phyloP scores from a whole-genome alignment of 1,140 invertebrate genomes.

The Araneus ventricosus region DNA sequence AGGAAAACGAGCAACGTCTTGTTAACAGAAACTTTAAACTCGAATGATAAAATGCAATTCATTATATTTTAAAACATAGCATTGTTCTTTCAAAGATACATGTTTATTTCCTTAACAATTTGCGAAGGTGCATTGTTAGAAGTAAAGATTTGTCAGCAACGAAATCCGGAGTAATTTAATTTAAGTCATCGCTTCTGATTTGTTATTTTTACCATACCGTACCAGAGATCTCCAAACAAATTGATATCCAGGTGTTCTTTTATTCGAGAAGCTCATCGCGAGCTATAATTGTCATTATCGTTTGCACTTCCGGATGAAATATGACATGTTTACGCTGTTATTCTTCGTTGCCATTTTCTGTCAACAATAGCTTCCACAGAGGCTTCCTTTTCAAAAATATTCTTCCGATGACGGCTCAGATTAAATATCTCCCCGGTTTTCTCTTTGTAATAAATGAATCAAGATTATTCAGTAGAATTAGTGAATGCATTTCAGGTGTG shows the following conservation, averaged over 20 bases:
- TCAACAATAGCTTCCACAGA: no score
- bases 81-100: neutral
- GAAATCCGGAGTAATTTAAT: neutral
- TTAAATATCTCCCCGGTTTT: neutral
- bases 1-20: no score
- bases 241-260: neutral
- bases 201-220: neutral
- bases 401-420: neutral
- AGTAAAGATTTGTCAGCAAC: neutral
- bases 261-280: neutral
- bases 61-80: no score
- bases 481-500: no score
- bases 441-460: neutral
- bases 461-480: neutral
- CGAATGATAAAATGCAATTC: no score
- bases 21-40: no score
- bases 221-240: neutral
- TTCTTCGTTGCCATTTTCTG: neutral
- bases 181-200: neutral
- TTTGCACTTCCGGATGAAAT: constrained; percentile 4
- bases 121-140: neutral
- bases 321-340: neutral
- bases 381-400: neutral
- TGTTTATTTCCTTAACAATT: neutral
- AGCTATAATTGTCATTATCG: neutral